A percentile compares a stretch with the other conserved stretches of the same genome.
Conservation (phyloP, 2,797 vertebrate species). For the Enteromius fasciolatus region DNA sequence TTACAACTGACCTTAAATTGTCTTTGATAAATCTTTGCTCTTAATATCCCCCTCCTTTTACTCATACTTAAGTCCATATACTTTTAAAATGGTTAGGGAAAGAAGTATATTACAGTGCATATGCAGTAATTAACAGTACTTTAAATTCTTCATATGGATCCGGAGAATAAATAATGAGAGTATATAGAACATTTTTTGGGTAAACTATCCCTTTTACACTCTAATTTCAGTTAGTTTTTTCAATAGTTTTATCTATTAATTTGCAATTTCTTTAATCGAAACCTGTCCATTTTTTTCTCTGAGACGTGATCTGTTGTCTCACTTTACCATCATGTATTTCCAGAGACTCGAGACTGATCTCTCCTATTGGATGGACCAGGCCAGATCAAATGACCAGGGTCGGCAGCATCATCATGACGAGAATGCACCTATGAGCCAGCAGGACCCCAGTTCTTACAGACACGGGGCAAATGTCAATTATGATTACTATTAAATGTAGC, state of each 20-base stretch:
- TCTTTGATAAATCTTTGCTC: no score
- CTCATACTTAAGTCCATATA: not conserved
- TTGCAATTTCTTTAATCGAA: not conserved
- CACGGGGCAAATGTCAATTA: constrained; percentile 84
- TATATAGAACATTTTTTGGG: not conserved
- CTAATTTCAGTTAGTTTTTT: not conserved
- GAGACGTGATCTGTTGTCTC: not conserved
- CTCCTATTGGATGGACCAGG: constrained; percentile 81
- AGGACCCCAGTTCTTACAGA: constrained; percentile 72
- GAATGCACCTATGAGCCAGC: constrained; percentile 77
- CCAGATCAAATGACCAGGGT: constrained; percentile 73
- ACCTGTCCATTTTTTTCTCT: not conserved
- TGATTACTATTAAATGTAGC: constrained; percentile 75
- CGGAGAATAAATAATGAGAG: not conserved
- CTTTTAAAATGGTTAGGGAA: not conserved
- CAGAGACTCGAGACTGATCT: constrained; percentile 87
- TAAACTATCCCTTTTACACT: not conserved
- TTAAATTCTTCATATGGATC: not conserved
- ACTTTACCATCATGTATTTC: constrained; percentile 8
- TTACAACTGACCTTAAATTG: no score
- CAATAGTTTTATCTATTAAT: not conserved
- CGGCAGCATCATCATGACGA: constrained; percentile 84
- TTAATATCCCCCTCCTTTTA: no score
- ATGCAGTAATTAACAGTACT: not conserved
- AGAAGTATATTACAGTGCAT: not conserved